Evolutionary conservation across 2,888 invertebrate genomes (phyloP), one percentile per base, ranked within the genome.

Genomic region (Lysandra bellargus): DNA sequence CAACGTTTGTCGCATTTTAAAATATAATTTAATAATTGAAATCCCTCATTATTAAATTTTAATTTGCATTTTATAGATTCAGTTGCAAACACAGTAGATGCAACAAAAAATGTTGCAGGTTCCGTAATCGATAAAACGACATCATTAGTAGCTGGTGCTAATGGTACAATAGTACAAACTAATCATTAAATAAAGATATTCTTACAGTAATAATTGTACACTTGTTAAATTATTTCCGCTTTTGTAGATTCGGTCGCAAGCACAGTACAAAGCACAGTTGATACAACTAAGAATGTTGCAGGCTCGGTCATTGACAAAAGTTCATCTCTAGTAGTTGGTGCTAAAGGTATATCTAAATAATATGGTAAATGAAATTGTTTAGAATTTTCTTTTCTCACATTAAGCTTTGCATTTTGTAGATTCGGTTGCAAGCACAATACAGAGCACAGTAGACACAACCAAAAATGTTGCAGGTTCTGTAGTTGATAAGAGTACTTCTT

Each of bases 31-130:
- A 49, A 49, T 12, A 49, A 49, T 49, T 49, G 9, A 9, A 49
- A 49, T 49, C 49, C 49, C 49, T 49, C 49, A 49, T 49, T 49
- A 12, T 49, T 49, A 9, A 9, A 49, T 49, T 88, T 61, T 89
- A 88, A 90, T 90, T 88, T 90, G 87, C 7, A 75, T 75, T 78
- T 37, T 61, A 14, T 40, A 81, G 84, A 84, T 81, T 83, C 85
- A 12, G 83, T 85, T 78, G 80, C 83, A 73, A 89, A 85, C 81
- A 91, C 93, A 74, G 88, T 90, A 74, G 91, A 86, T 81, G 90
- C 92, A 82, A 91, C 93, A 81, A 93, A 93, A 84, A 92, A 90
- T 85, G 90, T 91, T n/a, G 90, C 92, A 81, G 89, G 90, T 69
- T 90, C 91, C 78, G 92, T 91, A 64, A 88, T 91, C 83, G 92